Base-by-base conservation (phyloP, 64 coral and sea anemone genomes). In the Hydrozoanthus tunicans region DNA sequence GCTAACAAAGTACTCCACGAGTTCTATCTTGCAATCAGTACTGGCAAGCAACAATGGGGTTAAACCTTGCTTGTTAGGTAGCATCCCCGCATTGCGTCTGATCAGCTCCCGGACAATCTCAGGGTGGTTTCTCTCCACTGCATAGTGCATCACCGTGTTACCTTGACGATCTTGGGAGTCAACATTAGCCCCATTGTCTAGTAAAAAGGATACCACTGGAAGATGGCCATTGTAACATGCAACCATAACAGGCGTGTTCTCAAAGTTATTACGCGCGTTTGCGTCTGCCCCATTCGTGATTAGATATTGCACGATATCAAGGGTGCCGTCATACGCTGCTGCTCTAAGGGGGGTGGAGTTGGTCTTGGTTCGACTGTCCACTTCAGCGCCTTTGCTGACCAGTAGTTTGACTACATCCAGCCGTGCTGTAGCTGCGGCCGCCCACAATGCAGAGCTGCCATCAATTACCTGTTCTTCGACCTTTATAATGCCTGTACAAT, bases 141-240 rank as follows among this genome's bases (percentile, higher is more conserved):
- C 94, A 71, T 96, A 93, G 64, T 96, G 94, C 79, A 96, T 83
- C 0, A 89, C 92, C 52, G 94, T 93, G 6, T 96, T 96, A 4
- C 92, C 94, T 23, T 96, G 89, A 55, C 90, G 90, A 77, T 96
- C 94, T 56, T 93, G 92, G 7, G 91, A 77, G 80, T 96, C 76
- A 15, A 96, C 81, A 79, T 83, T 27, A 4, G 94, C 94, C 13
- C 92, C 92, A 17, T 73, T 85, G 4, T 93, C 81, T 12, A 93
- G 68, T 62, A 96, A 90, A 58, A 86, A 93, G 7, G 65, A 93
- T 7, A 93, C 94, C 32, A 96, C 94, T 12, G 58, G 64, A 53
- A 81, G 90, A 25, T 96, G 94, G 1, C 94, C 94, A 67, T 96
- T 96, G 53, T 93, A 91, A 55, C 94, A 96, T 0, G 94, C 94